Base-by-base conservation (phyloP, 53 echinoderm and acorn worm genomes). In the Arbacia lixula region DNA sequence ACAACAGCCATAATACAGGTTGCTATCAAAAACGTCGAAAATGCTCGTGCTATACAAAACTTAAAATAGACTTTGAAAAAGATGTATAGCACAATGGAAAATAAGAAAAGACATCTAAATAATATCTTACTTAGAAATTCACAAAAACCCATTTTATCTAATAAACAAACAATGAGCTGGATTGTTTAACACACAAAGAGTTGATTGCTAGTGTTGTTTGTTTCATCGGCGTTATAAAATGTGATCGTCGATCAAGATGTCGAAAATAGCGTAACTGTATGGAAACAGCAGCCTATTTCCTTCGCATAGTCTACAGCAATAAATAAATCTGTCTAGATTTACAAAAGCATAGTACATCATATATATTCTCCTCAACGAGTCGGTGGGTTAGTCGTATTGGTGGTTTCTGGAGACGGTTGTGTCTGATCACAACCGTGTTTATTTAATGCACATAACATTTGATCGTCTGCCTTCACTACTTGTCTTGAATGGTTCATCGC, bases 251-350 rank as follows among this genome's bases (percentile, higher is more conserved):
- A 39, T 67, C 10, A 21, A n/a, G n/a, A n/a, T n/a, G n/a, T n/a
- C n/a, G n/a, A n/a, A n/a, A n/a, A n/a, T n/a, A n/a, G n/a, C n/a
- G n/a, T n/a, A n/a, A n/a, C n/a, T n/a, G n/a, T n/a, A n/a, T n/a
- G n/a, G n/a, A n/a, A n/a, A n/a, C n/a, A n/a, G n/a, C n/a, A n/a
- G n/a, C n/a, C n/a, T n/a, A n/a, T n/a, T n/a, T n/a, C n/a, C n/a
- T n/a, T n/a, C n/a, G n/a, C n/a, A n/a, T 10, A 46, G 8, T 49
- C 72, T 72, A 28, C 12, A 12, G 50, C 46, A 72, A 72, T 72
- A 72, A 72, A 72, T 72, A 72, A 72, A 50, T 30, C 25, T 43
- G 17, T 72, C 43, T 72, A 72, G 43, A 72, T 49, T 43, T 72
- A 72, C 72, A 72, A 8, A 14, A 43, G 72, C 72, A 49, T 72